phyloP scores from a whole-genome alignment of 2,888 invertebrate genomes.

The Andrena praecox region DNA sequence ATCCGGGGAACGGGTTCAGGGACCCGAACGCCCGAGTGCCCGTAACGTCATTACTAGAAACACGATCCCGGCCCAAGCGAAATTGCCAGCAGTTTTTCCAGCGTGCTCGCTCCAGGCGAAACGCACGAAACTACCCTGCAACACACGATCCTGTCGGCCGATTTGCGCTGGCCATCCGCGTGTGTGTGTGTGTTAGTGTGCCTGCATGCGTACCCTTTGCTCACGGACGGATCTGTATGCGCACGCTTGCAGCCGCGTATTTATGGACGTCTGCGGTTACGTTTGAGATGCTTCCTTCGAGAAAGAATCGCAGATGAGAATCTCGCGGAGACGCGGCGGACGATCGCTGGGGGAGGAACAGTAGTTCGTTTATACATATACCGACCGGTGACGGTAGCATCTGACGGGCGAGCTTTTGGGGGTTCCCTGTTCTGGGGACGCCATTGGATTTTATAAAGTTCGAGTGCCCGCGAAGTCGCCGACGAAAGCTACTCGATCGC shows the following conservation, averaged over 20 bases:
- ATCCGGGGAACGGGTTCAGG: constrained; percentile 64
- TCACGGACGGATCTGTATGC: constrained; percentile 45
- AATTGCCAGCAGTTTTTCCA: constrained; percentile 69
- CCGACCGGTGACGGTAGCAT: too few relatives aligned
- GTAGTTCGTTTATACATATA: too few relatives aligned
- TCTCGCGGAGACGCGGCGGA: constrained; percentile 40
- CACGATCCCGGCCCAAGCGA: constrained; percentile 67
- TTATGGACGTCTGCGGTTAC: constrained; percentile 63
- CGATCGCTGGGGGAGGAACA: too few relatives aligned
- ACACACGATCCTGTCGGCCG: constrained; percentile 35
- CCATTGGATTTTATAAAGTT: too few relatives aligned
- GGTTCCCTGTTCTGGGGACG: too few relatives aligned
- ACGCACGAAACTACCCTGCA: constrained; percentile 54
- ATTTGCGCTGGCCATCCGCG: constrained; percentile 4
- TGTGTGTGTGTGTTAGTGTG: background rate
- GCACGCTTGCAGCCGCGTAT: constrained; percentile 56
- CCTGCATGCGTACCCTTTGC: background rate
- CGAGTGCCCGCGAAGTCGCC: background rate
- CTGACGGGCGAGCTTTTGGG: too few relatives aligned
- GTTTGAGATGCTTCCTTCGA: constrained; percentile 58
- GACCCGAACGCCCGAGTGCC: constrained; percentile 50
- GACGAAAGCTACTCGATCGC: background rate
- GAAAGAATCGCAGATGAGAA: constrained; percentile 63
- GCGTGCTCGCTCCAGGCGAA: constrained; percentile 42
- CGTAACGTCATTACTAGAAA: constrained; percentile 73